Conservation (phyloP, 2,888 invertebrate genomes). For the Sclerodermus sp. region DNA sequence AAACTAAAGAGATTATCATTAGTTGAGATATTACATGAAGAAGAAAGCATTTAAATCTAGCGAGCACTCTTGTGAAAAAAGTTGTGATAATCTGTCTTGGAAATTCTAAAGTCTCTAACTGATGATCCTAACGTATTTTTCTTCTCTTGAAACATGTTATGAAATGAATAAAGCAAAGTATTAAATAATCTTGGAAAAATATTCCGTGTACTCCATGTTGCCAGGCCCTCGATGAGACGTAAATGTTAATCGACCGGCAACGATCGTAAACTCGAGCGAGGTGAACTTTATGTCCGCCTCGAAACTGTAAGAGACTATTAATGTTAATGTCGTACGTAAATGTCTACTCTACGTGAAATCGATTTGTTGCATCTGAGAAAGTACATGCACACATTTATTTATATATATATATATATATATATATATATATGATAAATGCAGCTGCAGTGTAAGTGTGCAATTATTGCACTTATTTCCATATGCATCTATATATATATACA, state of each 20-base stretch:
- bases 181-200: conserved; percentile 15
- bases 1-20: not conserved
- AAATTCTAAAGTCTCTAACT: too few relatives aligned
- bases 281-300: conserved; percentile 26
- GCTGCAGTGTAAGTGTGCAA: too few relatives aligned
- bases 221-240: conserved; percentile 27
- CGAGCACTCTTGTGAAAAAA: too few relatives aligned
- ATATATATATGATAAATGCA: not conserved
- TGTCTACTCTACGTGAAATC: conserved; percentile 32
- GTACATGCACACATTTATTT: conserved; percentile 15
- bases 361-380: conserved; percentile 37
- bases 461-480: not conserved
- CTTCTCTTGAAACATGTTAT: too few relatives aligned
- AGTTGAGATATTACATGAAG: too few relatives aligned
- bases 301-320: conserved; percentile 28
- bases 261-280: conserved; percentile 30
- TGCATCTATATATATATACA: conserved; percentile 10
- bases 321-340: conserved; percentile 33
- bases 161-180: too few relatives aligned
- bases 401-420: not conserved
- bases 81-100: too few relatives aligned
- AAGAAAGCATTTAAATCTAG: too few relatives aligned
- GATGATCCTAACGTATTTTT: too few relatives aligned
- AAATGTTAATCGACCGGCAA: conserved; percentile 31
- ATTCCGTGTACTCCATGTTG: conserved; percentile 23